Conservation (phyloP, 2,113 vertebrate species). For the Nesogale talazaci region DNA sequence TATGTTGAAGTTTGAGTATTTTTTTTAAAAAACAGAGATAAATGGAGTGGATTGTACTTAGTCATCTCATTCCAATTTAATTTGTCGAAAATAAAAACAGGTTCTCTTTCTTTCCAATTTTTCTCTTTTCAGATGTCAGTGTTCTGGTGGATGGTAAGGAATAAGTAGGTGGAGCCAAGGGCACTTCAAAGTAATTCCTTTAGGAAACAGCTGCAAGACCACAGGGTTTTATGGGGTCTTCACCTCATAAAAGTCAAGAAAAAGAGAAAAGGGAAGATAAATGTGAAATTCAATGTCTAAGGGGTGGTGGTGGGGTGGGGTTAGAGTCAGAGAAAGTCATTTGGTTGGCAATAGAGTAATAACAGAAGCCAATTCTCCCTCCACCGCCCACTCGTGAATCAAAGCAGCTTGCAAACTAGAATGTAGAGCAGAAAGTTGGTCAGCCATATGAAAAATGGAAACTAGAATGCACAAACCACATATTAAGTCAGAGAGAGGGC, state of each 20-base stretch:
- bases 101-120: conserved; percentile 19
- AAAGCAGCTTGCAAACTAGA: background rate
- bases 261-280: background rate
- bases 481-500: conserved; percentile 14
- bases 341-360: background rate
- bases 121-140: background rate
- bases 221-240: conserved; percentile 43
- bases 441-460: background rate
- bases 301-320: too few relatives aligned
- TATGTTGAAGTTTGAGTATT: background rate
- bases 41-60: background rate
- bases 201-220: conserved; percentile 43
- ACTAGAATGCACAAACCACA: conserved; percentile 3
- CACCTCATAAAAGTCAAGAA: conserved; percentile 54
- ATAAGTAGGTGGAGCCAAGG: background rate
- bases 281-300: conserved; percentile 43
- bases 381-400: background rate
- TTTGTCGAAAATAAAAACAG: conserved; percentile 21
- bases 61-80: background rate
- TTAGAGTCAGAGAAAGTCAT: conserved; percentile 2
- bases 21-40: conserved; percentile 23
- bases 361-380: too few relatives aligned
- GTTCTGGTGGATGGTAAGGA: background rate
- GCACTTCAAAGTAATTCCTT: conserved; percentile 30
- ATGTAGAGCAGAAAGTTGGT: background rate